Percentiles rank a stretch among this genome's conserved stretches.
These are phyloP conservation scores for Dryobota labecula DNA, from an alignment of 2,888 invertebrate species.

Conservation along the genomic window DNA sequence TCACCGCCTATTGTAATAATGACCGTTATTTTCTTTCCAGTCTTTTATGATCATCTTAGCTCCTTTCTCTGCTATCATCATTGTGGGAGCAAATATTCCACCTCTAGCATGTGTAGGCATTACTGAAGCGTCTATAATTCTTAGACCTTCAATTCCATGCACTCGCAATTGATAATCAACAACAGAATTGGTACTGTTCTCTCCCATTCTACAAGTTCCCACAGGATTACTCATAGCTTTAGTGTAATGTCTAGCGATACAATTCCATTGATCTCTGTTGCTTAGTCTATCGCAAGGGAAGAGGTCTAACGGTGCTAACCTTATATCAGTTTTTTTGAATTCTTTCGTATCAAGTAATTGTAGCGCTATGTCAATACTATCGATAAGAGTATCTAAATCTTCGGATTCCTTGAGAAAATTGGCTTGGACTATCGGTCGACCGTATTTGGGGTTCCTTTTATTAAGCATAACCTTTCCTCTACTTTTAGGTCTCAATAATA, in stretches of 20 bases:
- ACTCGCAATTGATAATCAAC: conserved; percentile 84
- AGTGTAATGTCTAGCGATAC: conserved; percentile 87
- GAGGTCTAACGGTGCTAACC: conserved; percentile 85
- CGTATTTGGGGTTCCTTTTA: conserved; percentile 86
- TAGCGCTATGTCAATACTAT: conserved; percentile 86
- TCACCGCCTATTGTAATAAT: conserved; percentile 77
- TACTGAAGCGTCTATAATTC: conserved; percentile 86
- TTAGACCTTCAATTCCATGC: conserved; percentile 85
- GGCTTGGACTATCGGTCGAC: conserved; percentile 86
- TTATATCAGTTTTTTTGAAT: conserved; percentile 85
- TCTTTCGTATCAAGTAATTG: conserved; percentile 86
- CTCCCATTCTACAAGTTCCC: conserved; percentile 88
- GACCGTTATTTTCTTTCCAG: conserved; percentile 85
- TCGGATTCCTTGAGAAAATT: conserved; percentile 86
- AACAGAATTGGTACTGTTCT: conserved; percentile 82
- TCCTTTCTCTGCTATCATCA: conserved; percentile 89
- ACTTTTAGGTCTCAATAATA: conserved; percentile 85
- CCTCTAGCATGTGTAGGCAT: conserved; percentile 87
- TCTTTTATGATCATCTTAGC: conserved; percentile 85
- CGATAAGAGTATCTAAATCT: conserved; percentile 85
- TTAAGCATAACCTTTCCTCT: conserved; percentile 85
- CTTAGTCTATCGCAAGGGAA: conserved; percentile 86
- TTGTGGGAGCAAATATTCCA: conserved; percentile 82
- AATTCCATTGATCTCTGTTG: conserved; percentile 88
- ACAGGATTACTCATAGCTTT: conserved; percentile 86